phyloP scores from a whole-genome alignment of 1,140 invertebrate species.

The Drosophila kohkoa region DNA sequence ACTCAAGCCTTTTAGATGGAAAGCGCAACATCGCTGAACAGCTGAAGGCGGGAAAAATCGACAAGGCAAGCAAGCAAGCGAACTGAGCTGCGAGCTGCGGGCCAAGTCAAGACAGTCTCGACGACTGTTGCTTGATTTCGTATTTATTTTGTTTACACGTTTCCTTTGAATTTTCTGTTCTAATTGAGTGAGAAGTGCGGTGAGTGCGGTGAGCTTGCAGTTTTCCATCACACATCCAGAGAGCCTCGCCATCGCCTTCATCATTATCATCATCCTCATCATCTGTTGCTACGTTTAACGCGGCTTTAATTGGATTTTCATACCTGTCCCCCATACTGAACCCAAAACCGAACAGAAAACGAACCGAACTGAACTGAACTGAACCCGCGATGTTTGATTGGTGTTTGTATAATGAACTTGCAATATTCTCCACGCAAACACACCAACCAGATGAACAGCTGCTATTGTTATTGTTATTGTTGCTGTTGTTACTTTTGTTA shows the following conservation, averaged over 20 bases:
- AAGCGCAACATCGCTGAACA: slow-evolving; percentile 27
- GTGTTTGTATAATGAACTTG: slow-evolving; percentile 82
- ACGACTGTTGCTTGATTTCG: slow-evolving; percentile 58
- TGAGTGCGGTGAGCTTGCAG: slow-evolving; percentile 78
- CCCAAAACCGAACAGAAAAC: slow-evolving; percentile 9
- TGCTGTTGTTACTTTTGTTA: slow-evolving; percentile 27
- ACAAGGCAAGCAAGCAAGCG: slow-evolving; percentile 51
- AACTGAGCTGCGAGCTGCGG: slow-evolving; percentile 6
- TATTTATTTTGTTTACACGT: slow-evolving; percentile 81
- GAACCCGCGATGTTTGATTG: slow-evolving; percentile 67
- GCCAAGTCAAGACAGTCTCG: slow-evolving; percentile 6
- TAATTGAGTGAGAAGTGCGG: slow-evolving; percentile 81
- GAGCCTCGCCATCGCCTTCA: slow-evolving; percentile 19
- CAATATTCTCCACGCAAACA: slow-evolving; percentile 64
- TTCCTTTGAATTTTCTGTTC: slow-evolving; percentile 83
- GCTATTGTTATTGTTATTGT: slow-evolving; percentile 45
- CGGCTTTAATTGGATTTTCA: slow-evolving; percentile 82
- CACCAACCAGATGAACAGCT: slow-evolving; percentile 31
- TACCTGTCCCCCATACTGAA: slow-evolving; percentile 56
- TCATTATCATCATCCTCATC: slow-evolving; percentile 39
- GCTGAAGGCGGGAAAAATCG: slow-evolving; percentile 65
- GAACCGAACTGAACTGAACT: slow-evolving; percentile 1
- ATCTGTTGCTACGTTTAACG: slow-evolving; percentile 66
- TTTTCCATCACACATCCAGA: slow-evolving; percentile 66
- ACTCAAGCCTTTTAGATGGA: slow-evolving; percentile 77